These are phyloP conservation scores for Omphaloscelis lunosa DNA, from an alignment of 2,888 invertebrate genomes.

Conservation along the genomic window DNA sequence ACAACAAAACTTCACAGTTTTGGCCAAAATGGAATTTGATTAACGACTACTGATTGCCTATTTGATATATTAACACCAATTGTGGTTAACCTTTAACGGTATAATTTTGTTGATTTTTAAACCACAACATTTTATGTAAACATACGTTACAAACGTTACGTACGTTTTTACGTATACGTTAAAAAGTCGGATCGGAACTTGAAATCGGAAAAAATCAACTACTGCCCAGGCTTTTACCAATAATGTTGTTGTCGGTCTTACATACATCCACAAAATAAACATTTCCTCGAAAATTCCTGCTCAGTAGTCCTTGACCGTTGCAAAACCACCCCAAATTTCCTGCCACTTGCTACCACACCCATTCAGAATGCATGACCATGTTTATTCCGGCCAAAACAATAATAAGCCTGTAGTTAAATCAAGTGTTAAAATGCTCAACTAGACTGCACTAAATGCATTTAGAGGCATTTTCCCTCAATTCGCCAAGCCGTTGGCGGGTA, in stretches of 20 bases:
- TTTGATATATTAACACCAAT: not conserved
- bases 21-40: not conserved
- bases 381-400: slow-evolving; percentile 64
- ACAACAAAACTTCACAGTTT: not conserved
- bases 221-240: no score
- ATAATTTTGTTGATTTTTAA: not conserved
- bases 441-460: slow-evolving; percentile 80
- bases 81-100: not conserved
- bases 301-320: not conserved
- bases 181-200: no score
- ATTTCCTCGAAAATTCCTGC: not conserved
- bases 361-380: slow-evolving; percentile 55
- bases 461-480: slow-evolving; percentile 74
- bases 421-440: slow-evolving; percentile 72
- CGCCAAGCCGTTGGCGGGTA: slow-evolving; percentile 76
- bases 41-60: not conserved
- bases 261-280: not conserved
- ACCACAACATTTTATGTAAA: not conserved
- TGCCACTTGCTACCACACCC: not conserved
- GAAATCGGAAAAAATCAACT: no score
- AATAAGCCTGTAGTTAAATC: slow-evolving; percentile 71
- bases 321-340: not conserved
- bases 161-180: no score
- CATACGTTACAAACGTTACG: not conserved
- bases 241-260: no score